phyloP scores from a whole-genome alignment of 2,797 vertebrate species.

The Coranthus polyacanthus region DNA sequence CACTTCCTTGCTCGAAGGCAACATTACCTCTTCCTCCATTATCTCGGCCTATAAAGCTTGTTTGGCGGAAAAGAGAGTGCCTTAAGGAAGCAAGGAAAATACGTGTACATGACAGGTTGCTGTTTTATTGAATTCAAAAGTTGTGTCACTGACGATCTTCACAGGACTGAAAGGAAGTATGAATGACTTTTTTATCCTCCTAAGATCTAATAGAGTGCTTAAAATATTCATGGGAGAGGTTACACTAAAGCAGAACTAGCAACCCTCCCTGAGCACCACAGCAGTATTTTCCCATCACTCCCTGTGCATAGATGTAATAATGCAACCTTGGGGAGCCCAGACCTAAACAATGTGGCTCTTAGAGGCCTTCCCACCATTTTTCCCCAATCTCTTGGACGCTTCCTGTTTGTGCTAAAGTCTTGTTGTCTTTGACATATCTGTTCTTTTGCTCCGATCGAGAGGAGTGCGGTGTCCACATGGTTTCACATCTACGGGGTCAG shows the following conservation, averaged over 20 bases:
- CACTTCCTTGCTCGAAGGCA: constrained; percentile 59
- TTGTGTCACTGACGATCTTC: constrained; percentile 44
- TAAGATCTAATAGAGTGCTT: constrained; percentile 50
- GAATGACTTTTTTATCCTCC: constrained; percentile 30
- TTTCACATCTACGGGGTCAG: constrained; percentile 59
- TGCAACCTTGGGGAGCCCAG: constrained; percentile 72
- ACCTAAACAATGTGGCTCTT: constrained; percentile 73
- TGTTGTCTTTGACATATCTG: constrained; percentile 76
- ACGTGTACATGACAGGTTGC: constrained; percentile 36
- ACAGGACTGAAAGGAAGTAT: constrained; percentile 40
- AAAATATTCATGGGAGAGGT: constrained; percentile 71
- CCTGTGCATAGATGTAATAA: constrained; percentile 59
- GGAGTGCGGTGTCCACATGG: constrained; percentile 43
- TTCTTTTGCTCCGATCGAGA: constrained; percentile 50
- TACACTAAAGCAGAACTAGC: constrained; percentile 46
- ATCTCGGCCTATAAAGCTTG: constrained; percentile 43
- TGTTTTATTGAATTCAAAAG: constrained; percentile 51
- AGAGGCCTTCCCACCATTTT: constrained; percentile 67
- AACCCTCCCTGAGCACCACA: constrained; percentile 48
- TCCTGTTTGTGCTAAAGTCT: constrained; percentile 82
- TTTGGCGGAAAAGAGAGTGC: constrained; percentile 39
- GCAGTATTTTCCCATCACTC: constrained; percentile 74
- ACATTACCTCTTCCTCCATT: constrained; percentile 55
- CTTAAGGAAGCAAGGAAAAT: constrained; percentile 31
- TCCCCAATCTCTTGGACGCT: constrained; percentile 55